Conservation (phyloP, 2,113 vertebrate genomes). For the Proterorhinus semilunaris region DNA sequence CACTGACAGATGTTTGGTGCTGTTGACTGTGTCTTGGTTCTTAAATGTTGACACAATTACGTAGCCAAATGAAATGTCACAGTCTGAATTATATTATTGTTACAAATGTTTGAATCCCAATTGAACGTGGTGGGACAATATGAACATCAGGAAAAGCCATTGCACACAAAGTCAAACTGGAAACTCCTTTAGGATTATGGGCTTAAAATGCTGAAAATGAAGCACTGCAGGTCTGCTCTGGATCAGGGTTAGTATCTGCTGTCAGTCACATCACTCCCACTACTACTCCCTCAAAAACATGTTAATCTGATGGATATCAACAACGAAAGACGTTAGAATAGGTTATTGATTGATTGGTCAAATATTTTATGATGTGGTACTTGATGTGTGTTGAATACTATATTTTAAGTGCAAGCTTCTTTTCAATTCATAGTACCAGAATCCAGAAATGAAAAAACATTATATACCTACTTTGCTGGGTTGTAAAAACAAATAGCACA, state of each 20-base stretch:
- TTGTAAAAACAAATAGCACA: no score
- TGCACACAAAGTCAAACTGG: conserved; percentile 2
- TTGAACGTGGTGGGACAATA: not conserved
- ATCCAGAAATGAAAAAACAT: no score
- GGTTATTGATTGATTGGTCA: no score
- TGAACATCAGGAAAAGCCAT: conserved; percentile 5
- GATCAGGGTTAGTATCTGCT: not conserved
- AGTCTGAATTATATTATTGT: not conserved
- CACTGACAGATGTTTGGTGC: no score
- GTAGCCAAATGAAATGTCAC: not conserved
- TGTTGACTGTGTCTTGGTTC: no score
- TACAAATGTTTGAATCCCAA: conserved; percentile 5
- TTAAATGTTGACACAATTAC: no score
- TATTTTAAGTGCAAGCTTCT: no score
- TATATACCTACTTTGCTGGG: no score
- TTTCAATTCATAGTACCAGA: no score
- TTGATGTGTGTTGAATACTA: no score
- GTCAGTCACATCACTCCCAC: conserved; percentile 5
- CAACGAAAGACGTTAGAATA: not conserved
- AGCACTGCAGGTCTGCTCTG: not conserved
- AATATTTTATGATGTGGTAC: no score
- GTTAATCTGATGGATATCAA: not conserved
- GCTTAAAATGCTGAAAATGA: not conserved
- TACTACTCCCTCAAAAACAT: not conserved
- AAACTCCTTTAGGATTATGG: not conserved